These are phyloP conservation scores for Entomyzon cyanotis DNA, from an alignment of 2,113 vertebrate species.

Conservation along the genomic window DNA sequence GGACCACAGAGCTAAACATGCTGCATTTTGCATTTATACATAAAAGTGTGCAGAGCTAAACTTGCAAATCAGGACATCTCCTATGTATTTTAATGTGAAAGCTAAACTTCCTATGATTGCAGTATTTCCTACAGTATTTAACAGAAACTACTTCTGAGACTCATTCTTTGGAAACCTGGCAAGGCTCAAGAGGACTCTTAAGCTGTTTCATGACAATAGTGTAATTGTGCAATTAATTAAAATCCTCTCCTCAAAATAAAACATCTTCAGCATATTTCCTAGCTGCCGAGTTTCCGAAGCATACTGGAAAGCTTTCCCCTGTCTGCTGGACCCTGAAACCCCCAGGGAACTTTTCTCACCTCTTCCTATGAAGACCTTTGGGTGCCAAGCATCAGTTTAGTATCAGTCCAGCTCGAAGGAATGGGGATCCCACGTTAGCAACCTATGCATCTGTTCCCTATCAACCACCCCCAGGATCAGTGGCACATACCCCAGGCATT, in stretches of 20 bases:
- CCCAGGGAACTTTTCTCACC: not conserved
- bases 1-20: not conserved
- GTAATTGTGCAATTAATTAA: constrained; percentile 60
- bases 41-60: not conserved
- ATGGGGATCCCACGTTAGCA: not conserved
- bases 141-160: constrained; percentile 24
- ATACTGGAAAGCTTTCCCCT: not conserved
- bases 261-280: not conserved
- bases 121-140: not conserved
- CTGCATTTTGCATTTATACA: not conserved
- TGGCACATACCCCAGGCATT: not conserved
- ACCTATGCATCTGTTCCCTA: not conserved
- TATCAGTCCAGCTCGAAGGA: not conserved
- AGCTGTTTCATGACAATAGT: constrained; percentile 37
- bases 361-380: not conserved
- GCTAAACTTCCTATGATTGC: not conserved
- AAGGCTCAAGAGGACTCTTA: constrained; percentile 48
- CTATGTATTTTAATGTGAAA: not conserved
- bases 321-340: not conserved
- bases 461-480: not conserved
- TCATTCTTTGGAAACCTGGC: not conserved
- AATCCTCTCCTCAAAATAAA: constrained; percentile 43
- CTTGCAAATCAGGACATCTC: not conserved
- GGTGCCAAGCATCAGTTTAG: not conserved
- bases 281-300: not conserved